Evolutionary conservation across 2,113 vertebrate genomes (phyloP).

Genomic region (Nyctereutes procyonoides): DNA sequence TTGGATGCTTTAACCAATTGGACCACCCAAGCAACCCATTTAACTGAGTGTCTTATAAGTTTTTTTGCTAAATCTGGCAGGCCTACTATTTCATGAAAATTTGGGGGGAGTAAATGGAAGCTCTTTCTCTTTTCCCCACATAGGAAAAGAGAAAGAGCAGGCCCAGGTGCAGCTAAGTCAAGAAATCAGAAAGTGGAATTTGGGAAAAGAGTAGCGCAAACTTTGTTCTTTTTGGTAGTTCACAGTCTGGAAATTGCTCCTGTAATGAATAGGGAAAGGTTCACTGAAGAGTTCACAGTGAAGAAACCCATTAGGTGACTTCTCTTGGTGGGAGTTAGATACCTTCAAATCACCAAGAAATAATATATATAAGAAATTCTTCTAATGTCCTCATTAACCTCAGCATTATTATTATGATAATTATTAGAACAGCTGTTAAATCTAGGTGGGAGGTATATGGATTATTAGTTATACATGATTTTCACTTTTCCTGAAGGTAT

Average conservation of each 20-base stretch:
- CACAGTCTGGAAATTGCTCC: neutral
- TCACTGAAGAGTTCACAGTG: neutral
- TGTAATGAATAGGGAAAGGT: neutral
- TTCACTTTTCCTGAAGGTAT: neutral
- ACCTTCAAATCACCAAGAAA: neutral
- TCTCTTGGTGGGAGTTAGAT: neutral
- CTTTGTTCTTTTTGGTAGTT: neutral
- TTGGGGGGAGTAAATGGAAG: neutral
- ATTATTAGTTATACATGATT: neutral
- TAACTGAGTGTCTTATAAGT: neutral
- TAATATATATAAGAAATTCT: neutral
- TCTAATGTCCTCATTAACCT: neutral
- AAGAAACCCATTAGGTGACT: neutral
- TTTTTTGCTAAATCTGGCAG: neutral
- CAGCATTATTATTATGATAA: neutral
- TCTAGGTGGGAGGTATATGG: neutral
- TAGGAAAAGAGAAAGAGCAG: neutral
- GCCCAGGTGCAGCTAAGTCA: neutral
- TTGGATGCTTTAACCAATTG: neutral
- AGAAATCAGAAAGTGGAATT: neutral
- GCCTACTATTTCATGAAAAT: neutral
- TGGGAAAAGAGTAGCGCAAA: neutral
- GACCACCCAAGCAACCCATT: neutral
- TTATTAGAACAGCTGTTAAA: neutral
- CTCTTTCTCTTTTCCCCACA: too few relatives aligned